Conservation (phyloP, 2,888 invertebrate species). For the Tenthredo livida region DNA sequence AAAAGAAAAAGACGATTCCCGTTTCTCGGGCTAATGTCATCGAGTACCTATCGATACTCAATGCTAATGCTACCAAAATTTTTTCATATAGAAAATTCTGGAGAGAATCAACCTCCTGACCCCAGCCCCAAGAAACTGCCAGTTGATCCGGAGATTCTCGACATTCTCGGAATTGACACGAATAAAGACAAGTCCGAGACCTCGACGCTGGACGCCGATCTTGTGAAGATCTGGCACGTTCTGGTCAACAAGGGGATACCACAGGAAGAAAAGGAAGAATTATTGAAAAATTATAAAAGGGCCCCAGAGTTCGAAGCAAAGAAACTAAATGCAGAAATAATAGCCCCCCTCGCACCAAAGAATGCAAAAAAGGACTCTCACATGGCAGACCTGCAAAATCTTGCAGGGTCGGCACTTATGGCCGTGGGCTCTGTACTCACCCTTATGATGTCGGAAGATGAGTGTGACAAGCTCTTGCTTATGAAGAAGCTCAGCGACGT, state of each 20-base stretch:
- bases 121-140: neutral
- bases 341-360: conserved; percentile 5
- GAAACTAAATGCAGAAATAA: neutral
- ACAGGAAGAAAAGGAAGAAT: conserved; percentile 4
- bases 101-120: neutral
- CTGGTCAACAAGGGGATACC: conserved; percentile 6
- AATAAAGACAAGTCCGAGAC: neutral
- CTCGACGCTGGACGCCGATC: neutral
- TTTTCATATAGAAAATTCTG: neutral
- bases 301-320: conserved; percentile 6
- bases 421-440: neutral
- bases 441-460: neutral
- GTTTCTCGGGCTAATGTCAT: too few species aligned
- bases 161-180: conserved; percentile 3
- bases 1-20: too few species aligned
- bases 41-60: too few species aligned
- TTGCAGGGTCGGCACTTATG: neutral
- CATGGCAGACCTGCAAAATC: neutral
- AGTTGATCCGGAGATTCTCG: conserved; percentile 5
- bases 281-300: conserved; percentile 13
- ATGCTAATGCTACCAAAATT: neutral
- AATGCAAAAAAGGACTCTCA: conserved; percentile 16
- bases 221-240: neutral
- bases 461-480: neutral
- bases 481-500: neutral